A percentile compares a stretch with the other conserved stretches of the same genome.
These are phyloP conservation scores for Falco concolor DNA, from an alignment of 2,797 vertebrate genomes.

Conservation along the genomic window DNA sequence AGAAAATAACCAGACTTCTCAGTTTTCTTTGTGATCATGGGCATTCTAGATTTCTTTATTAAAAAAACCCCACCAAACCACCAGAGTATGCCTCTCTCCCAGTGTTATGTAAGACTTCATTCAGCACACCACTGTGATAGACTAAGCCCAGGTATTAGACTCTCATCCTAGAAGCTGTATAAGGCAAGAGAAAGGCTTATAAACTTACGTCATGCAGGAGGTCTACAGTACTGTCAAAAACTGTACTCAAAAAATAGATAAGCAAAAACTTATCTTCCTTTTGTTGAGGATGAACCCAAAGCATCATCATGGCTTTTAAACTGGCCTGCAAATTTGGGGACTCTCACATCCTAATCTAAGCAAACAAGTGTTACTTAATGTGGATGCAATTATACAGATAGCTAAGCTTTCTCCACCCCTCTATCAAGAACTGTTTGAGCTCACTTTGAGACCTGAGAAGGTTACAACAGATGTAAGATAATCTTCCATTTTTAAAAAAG, in stretches of 20 bases:
- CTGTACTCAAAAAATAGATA: rapidly evolving
- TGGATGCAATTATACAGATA: neutral
- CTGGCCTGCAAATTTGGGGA: neutral
- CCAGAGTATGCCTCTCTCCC: neutral
- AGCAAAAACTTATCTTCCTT: neutral
- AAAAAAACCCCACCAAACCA: neutral
- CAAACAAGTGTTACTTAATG: neutral
- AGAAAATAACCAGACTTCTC: neutral
- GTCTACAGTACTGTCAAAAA: neutral
- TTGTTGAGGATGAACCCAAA: neutral
- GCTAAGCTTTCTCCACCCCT: neutral
- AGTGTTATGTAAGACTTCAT: neutral
- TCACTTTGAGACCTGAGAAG: neutral
- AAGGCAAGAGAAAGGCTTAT: neutral
- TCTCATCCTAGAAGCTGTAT: neutral
- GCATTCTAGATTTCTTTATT: neutral
- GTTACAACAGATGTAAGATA: neutral
- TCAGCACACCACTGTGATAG: neutral
- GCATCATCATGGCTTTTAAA: neutral
- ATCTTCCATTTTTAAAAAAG: neutral
- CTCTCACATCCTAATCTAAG: neutral
- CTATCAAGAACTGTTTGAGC: neutral
- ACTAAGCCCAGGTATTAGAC: neutral
- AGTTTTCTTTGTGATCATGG: neutral
- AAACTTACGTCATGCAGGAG: neutral